These are phyloP conservation scores for Sebastes reedi DNA, from an alignment of 2,797 vertebrate genomes.

Conservation along the genomic window DNA sequence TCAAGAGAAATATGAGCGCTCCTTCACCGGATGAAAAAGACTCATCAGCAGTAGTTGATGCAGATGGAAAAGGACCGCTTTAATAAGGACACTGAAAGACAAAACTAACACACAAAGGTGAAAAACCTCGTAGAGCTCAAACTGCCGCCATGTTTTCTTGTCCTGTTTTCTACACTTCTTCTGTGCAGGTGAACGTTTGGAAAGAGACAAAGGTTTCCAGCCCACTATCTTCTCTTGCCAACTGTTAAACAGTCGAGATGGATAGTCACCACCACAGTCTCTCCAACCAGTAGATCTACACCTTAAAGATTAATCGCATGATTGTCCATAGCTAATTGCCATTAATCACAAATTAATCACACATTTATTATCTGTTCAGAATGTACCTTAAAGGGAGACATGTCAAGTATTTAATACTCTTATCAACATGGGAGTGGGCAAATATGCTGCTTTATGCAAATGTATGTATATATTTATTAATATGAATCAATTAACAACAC, in stretches of 20 bases:
- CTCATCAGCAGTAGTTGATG: conserved; percentile 27
- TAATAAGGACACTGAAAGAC: background rate
- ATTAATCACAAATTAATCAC: no score
- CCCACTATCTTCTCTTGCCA: background rate
- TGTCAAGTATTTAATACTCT: no score
- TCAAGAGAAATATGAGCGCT: conserved; percentile 43
- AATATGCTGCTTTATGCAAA: no score
- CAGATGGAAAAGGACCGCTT: conserved; percentile 11
- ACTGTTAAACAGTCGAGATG: background rate
- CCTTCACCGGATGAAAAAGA: conserved; percentile 33
- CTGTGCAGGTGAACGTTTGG: conserved; percentile 1
- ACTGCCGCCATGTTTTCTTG: background rate
- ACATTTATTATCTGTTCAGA: no score
- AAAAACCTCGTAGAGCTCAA: background rate
- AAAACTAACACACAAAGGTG: background rate
- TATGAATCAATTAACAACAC: no score
- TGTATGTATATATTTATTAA: no score
- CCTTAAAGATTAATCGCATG: background rate
- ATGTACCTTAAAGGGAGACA: no score
- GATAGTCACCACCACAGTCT: background rate
- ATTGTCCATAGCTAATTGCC: no score
- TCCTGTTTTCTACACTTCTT: background rate
- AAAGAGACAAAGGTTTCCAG: background rate
- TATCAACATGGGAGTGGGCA: no score
- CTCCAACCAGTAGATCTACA: background rate